Base-by-base conservation (phyloP, 2,797 vertebrate species). In the Channa striata region DNA sequence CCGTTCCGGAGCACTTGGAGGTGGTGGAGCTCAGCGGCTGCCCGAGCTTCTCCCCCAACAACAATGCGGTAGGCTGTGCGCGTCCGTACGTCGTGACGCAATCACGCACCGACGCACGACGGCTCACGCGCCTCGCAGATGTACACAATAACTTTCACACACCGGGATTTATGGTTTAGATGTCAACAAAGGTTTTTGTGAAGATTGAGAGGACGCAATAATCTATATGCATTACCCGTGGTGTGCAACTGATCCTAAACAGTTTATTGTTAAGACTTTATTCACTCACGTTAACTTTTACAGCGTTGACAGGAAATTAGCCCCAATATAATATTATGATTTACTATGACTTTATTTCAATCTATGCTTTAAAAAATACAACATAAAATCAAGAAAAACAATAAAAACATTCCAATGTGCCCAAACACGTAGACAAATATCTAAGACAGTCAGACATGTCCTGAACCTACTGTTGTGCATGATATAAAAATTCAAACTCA, bases 51-150 rank as follows among this genome's bases (percentile, higher is more conserved):
- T 91, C 90, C 91, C 92, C 91, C 90, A 93, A 95, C 93, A 95
- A 95, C 94, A 95, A 95, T 94, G 94, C 94, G 92, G 93, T 56
- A 66, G 51, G 51, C 79, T 89, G 87, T 83, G 78, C 54, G 82
- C 76, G 86, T 40, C 83, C 71, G 52, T 57, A 33, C 80, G 84
- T 13, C 33, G 20, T 77, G 80, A 90, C 91, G 93, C 92, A 74
- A 89, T 3, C 21, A 25, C 91, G 92, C 17, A 72, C 58, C 7
- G 2, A 19, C 71, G 80, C 6, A 64, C 40, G 16, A 93, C 93
- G 85, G 78, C 1, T 10, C 19, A 36, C 25, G 6, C 25, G 25
- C 25, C 6, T 30, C 4, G 25, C 4, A 30, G 6, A 4, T 30
- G 25, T 30, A 30, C 25, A 30, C 25, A 30, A 30, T 30, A 30